Evolutionary conservation across 1,140 invertebrate species (phyloP), one percentile per base, ranked within the genome.

Genomic region (Bombus ignitus): DNA sequence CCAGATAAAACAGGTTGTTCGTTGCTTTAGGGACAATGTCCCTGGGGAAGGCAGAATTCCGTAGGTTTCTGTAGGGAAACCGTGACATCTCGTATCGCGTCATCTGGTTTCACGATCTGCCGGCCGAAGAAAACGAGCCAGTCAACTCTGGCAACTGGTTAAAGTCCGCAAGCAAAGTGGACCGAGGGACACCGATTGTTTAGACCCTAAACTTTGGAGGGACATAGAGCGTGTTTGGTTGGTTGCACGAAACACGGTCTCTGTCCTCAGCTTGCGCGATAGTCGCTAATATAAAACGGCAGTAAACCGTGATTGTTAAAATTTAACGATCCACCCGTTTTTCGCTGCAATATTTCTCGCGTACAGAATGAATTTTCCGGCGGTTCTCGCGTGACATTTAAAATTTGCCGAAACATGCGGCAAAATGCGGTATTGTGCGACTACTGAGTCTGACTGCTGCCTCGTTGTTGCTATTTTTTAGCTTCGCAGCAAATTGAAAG

Each of bases 51-150:
- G 8, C 6, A 44, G n/a, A 70, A 77, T 83, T 83, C 47, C 81
- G 10, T 37, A 9, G 3, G 10, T 65, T 68, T 83, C 81, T 66
- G 72, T 39, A 53, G 35, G 28, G 57, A 44, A 77, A 78, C 65
- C 74, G 47, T 53, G 74, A 57, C 44, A 22, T 70, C 22, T 57
- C 44, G 35, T 77, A 70, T 83, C 82, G 37, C 82, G 75, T 84
- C 66, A 84, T 84, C 75, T 84, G 73, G 73, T 70, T 83, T 83
- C 81, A 77, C 81, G 62, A 83, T 83, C 74, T 65, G 39, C 57
- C 57, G 39, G 1, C 15, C 57, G 12, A 83, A 76, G 81, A 83
- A 83, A 76, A 76, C 59, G n/a, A 44, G 82, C n/a, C 75, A 22
- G 13, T 28, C 8, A 83, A 68, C 82, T 78, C 74, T 35, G 1